Evolutionary conservation across 1,140 invertebrate species (phyloP), one percentile per base, ranked within the genome.

Genomic region (Dysdera silvatica): DNA sequence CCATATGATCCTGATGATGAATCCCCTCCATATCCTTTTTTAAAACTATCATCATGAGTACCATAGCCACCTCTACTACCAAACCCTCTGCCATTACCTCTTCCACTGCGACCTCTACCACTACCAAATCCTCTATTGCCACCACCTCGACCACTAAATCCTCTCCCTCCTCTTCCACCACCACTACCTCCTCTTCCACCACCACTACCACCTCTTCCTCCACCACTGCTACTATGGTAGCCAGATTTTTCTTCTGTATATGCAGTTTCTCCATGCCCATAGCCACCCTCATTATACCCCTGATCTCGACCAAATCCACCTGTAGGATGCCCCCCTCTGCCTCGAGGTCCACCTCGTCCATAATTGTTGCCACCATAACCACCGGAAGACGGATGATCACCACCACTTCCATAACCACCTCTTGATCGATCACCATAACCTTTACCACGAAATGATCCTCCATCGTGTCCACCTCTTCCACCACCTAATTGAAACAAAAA

Each of bases 341-440:
- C 68, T 43, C 48, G 16, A 32, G 45, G 54, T 31, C 63, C 57
- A 29, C 67, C 48, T 8, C 66, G 51, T 20, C 64, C 58, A 45
- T 65, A 41, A 24, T 68, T 65, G 41, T 74, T 74, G n/a, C 71
- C 41, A 33, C 33, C 31, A 24, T 54, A 54, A 29, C 29, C 37
- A 18, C 51, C 14, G 24, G 58, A 49, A 23, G 60, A 47, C 6
- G 6, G n/a, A 12, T 57, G 23, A 29, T 35, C 58, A 37, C 37
- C 20, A 35, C 57, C 28, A 35, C 48, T 24, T 31, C 24, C 53
- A 28, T 35, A 28, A 48, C 48, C 57, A 32, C 37, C 32, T 51
- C 26, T 31, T 5, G 12, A 7, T 14, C 37, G 5, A 45, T 51
- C 52, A 58, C 37, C 32, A 10, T 63, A 16, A 18, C 40, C 26